Base-by-base conservation (phyloP, 1,140 invertebrate genomes). In the Onthophagus taurus region DNA sequence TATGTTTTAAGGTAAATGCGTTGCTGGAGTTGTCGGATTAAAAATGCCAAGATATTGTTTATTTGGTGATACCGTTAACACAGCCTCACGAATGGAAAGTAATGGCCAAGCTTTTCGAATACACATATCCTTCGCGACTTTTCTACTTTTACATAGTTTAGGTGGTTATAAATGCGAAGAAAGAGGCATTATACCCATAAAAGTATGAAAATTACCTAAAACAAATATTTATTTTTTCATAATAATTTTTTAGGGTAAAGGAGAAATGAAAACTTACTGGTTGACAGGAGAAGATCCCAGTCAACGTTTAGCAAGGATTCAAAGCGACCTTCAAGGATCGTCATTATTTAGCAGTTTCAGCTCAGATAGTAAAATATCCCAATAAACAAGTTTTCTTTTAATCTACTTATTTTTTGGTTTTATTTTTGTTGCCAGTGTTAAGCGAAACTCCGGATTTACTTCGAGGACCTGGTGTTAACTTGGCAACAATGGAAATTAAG, bases 41-140 rank as follows among this genome's bases (percentile, higher is more conserved):
- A 90, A 90, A 64, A 89, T 91, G 86, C 81, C 85, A 0, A 72
- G 85, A 30, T 90, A 90, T 65, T 90, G 88, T 63, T 67, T 92
- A 2, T 90, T 91, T 60, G 87, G 88, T 0, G 89, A 93, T 63
- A 93, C 89, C 0, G 89, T 93, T 13, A 83, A 82, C 54, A 81
- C 78, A 0, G 79, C 79, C 2, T 79, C 77, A 0, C 60, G 79
- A 21, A 82, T 83, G 80, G 79, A 83, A 57, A 77, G 77, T 30
- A 71, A 72, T 9, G 79, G 81, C 9, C 76, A 81, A 55, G 76
- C 83, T 1, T 72, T 84, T 33, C 70, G 72, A 51, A 82, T 88
- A 31, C 84, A 87, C 64, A 74, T 85, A 59, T 85, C 82, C 18
- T 60, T 76, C 26, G 71, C 72, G 12, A 80, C 79, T 0, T 78